Base-by-base conservation (phyloP, 1,140 invertebrate species). In the Lanistes nyassanus region DNA sequence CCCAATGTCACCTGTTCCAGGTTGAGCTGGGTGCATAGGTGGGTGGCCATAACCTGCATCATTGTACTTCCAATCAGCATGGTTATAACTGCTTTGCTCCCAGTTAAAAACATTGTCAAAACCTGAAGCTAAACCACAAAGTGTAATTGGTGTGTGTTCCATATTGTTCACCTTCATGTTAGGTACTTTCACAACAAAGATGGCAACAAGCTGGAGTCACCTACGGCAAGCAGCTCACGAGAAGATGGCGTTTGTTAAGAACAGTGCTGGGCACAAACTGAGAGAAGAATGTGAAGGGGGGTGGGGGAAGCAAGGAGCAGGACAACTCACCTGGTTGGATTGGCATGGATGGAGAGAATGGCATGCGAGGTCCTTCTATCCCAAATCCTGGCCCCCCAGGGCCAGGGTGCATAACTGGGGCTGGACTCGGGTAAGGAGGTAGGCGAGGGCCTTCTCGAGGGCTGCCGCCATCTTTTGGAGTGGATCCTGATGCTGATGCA, bases 1-100 rank as follows among this genome's bases (percentile, higher is more conserved):
- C 42, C 42, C 42, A 13, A 77, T 74, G 74, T 79, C 77, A 7
- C 55, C 70, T 26, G 68, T 36, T 5, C 56, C 69, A n/a, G 47
- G 19, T 13, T 26, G 39, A 29, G 36, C 47, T 56, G 76, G 70
- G 55, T 76, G 74, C 66, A 77, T 56, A 55, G 76, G 47, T 76
- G 83, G 84, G 53, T 77, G 58, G 51, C 76, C 77, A 76, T 82
- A 80, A 65, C 83, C 84, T 86, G 80, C 51, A 85, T 83, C 77
- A 83, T 47, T 47, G 9, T 47, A 16, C 19, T 47, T 16, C 19
- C 42, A 47, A 47, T 47, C 9, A 47, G 42, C 42, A 47, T 47
- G 42, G 42, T 47, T 47, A 16, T 47, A 2, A 47, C 42, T 42
- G 39, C 39, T 47, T 3, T 1, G 42, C n/a, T n/a, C n/a, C n/a